phyloP scores from a whole-genome alignment of 2,888 invertebrate genomes.

The Furcula furcula region DNA sequence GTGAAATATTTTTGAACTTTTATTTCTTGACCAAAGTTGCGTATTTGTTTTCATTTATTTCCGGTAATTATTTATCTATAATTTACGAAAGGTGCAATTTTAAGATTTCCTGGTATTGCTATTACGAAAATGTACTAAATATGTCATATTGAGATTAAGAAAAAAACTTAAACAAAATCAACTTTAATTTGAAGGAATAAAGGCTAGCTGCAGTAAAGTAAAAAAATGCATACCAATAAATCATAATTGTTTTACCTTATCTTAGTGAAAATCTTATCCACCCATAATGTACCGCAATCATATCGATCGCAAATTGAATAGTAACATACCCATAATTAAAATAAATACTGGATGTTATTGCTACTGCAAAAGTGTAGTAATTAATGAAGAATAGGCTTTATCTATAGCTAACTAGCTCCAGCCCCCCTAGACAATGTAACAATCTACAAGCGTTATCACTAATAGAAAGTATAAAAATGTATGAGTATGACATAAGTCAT shows the following conservation, averaged over 20 bases:
- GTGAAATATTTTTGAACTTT: too few relatives aligned
- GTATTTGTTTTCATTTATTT: slow-evolving; percentile 3
- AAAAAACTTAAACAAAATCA: neutral
- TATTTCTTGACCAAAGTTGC: neutral
- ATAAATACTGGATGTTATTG: slow-evolving; percentile 3
- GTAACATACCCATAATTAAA: slow-evolving; percentile 7
- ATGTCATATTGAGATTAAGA: neutral
- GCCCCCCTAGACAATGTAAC: too few relatives aligned
- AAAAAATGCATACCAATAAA: neutral
- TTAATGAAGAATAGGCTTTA: too few relatives aligned
- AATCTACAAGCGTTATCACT: too few relatives aligned
- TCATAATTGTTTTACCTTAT: slow-evolving; percentile 9
- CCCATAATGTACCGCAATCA: slow-evolving; percentile 17
- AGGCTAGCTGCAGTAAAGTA: slow-evolving; percentile 3
- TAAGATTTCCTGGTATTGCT: slow-evolving; percentile 23
- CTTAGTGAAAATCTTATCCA: slow-evolving; percentile 20
- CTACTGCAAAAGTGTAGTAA: neutral
- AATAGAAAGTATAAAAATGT: too few relatives aligned
- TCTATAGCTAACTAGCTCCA: too few relatives aligned
- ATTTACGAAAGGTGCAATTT: slow-evolving; percentile 19
- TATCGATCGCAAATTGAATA: slow-evolving; percentile 14
- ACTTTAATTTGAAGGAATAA: slow-evolving; percentile 6
- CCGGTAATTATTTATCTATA: slow-evolving; percentile 1
- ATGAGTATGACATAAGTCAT: too few relatives aligned
- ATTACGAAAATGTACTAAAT: slow-evolving; percentile 1